Evolutionary conservation across 2,888 invertebrate genomes (phyloP), one percentile per base, ranked within the genome.

Genomic region (Drosophila neotestacea): DNA sequence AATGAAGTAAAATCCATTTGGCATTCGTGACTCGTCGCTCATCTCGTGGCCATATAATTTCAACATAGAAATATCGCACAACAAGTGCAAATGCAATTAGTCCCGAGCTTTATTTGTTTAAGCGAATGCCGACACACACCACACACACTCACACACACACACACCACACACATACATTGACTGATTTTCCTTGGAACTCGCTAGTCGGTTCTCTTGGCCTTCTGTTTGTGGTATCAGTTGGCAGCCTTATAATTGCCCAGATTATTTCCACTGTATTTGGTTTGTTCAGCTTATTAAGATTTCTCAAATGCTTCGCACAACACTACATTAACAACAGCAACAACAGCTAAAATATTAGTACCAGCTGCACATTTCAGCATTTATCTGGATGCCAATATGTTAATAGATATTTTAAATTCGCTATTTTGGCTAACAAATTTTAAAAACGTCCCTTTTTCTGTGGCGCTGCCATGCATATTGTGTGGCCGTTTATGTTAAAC

Each of bases 61-160:
- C 70, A 76, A 85, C 84, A 82, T 78, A 78, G 84, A 87, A 87
- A 84, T 84, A 84, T 87, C 84, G 84, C 87, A 76, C 75, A 85
- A 76, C 81, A 86, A 88, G 86, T 86, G 86, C 86, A 86, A 86
- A 86, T 88, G 86, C 86, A 86, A 86, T 86, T 86, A 88, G 86
- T 85, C 72, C 61, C 80, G 51, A 64, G 79, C 85, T 84, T 88
- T 86, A 86, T 88, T 86, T 86, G 86, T 88, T 86, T 84, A 78
- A 74, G 58, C 73, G 84, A 83, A 86, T 84, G 84, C 86, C 86
- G 78, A 77, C 81, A 68, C 30, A 70, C 59, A 65, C 61, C 47
- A 51, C 30, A 58, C 39, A 27, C 13, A 60, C 41, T 55, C 61
- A 41, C 36, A 34, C 56, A 34, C 34, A 58, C 30, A 58, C 38